Percentiles rank a stretch among this genome's conserved stretches.
phyloP scores from a whole-genome alignment of 2,797 vertebrate genomes.

The Sebastes wilsoni region DNA sequence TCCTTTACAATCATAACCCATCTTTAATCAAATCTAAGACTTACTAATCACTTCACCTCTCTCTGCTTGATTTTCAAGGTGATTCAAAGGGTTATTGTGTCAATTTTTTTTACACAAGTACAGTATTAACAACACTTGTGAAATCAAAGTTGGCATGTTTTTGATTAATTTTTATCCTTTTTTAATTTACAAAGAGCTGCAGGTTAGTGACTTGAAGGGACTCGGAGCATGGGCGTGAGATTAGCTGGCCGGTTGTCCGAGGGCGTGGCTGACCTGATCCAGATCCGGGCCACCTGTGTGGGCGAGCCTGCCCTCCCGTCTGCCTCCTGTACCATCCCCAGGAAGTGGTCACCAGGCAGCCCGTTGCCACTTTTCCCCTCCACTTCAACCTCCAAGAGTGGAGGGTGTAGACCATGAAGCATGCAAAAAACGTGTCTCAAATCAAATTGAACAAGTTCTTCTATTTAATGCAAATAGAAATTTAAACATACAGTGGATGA shows the following conservation, averaged over 20 bases:
- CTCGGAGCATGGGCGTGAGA: conserved; percentile 45
- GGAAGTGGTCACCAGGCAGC: conserved; percentile 76
- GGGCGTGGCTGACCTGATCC: conserved; percentile 65
- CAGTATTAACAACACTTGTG: conserved; percentile 25
- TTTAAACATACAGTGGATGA: not conserved
- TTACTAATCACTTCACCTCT: conserved; percentile 43
- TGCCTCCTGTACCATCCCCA: conserved; percentile 78
- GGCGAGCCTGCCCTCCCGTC: conserved; percentile 75
- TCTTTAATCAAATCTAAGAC: conserved; percentile 59
- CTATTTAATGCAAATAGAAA: not conserved
- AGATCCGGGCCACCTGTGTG: conserved; percentile 79
- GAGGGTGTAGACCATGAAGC: not conserved
- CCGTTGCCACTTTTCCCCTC: conserved; percentile 26
- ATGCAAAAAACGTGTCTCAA: not conserved
- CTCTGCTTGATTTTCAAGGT: conserved; percentile 42
- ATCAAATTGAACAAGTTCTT: not conserved
- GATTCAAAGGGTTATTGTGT: conserved; percentile 37
- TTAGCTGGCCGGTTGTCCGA: conserved; percentile 55
- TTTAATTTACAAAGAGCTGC: not conserved
- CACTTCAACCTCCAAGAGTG: conserved; percentile 7
- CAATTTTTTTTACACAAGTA: conserved; percentile 21
- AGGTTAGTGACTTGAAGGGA: conserved; percentile 29
- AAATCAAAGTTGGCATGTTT: conserved; percentile 48
- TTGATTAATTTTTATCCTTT: conserved; percentile 36
- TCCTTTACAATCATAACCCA: conserved; percentile 52